Conservation (phyloP, 2,113 vertebrate species). For the Phylloscopus whistleri region DNA sequence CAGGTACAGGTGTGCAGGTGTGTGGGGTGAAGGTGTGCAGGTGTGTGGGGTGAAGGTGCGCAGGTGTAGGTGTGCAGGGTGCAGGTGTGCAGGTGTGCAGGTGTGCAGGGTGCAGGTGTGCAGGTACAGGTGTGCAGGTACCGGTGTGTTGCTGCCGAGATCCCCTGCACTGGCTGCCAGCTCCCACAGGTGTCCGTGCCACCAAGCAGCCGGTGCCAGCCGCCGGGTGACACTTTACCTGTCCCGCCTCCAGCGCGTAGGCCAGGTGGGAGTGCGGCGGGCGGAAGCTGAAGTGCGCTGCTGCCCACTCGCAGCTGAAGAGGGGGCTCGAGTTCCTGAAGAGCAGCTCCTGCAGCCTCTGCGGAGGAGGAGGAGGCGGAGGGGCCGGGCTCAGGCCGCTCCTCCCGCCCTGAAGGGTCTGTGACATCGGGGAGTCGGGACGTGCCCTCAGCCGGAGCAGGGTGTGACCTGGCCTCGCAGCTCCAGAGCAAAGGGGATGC, state of each 20-base stretch:
- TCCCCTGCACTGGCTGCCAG: neutral
- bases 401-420: fast-evolving
- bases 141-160: neutral
- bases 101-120: no score
- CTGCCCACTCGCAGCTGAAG: conserved; percentile 80
- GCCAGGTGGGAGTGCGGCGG: conserved; percentile 68
- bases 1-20: no score
- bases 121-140: neutral
- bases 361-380: neutral
- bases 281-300: conserved; percentile 76
- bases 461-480: neutral
- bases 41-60: neutral
- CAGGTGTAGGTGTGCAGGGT: no score
- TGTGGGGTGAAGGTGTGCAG: neutral
- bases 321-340: conserved; percentile 69
- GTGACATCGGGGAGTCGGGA: fast-evolving
- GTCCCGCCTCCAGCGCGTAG: conserved; percentile 76
- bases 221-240: conserved; percentile 45
- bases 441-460: neutral
- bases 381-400: fast-evolving
- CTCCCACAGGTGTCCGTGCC: fast-evolving
- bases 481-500: neutral
- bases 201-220: fast-evolving
- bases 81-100: neutral
- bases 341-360: conserved; percentile 79